Percentiles rank a stretch among this genome's conserved stretches.
These are phyloP conservation scores for Barnardius zonarius DNA, from an alignment of 2,113 vertebrate genomes.

Conservation along the genomic window DNA sequence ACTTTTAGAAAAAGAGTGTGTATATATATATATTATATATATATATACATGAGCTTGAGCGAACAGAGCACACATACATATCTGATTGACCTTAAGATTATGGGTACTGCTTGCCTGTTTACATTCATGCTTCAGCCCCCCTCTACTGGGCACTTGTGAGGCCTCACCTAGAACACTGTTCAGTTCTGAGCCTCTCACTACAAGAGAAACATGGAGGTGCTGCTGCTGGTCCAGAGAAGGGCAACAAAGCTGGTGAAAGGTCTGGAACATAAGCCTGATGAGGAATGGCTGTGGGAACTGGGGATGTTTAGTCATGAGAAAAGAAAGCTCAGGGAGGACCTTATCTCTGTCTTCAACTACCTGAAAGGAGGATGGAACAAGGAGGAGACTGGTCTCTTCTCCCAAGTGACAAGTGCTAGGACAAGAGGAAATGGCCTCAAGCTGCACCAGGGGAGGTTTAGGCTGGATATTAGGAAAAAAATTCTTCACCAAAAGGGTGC, in stretches of 20 bases:
- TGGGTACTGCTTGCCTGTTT: neutral
- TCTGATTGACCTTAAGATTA: neutral
- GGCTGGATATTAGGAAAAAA: neutral
- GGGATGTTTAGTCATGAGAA: neutral
- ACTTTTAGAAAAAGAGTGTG: neutral
- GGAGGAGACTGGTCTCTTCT: neutral
- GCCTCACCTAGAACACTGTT: neutral
- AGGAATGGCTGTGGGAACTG: neutral
- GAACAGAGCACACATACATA: neutral
- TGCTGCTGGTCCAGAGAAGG: neutral
- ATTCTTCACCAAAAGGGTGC: neutral
- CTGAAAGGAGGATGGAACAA: neutral
- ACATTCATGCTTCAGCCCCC: neutral
- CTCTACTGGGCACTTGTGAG: neutral
- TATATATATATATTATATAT: neutral
- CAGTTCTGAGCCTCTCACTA: neutral
- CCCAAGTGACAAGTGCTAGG: neutral
- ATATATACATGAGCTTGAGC: neutral
- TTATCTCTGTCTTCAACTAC: neutral
- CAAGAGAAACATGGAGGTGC: neutral
- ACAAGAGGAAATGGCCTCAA: neutral
- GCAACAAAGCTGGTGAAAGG: neutral
- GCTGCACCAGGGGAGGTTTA: neutral
- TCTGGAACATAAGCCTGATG: neutral
- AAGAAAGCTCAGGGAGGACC: neutral